These are phyloP conservation scores for Corydoras maculifer DNA, from an alignment of 2,113 vertebrate species.

Conservation along the genomic window DNA sequence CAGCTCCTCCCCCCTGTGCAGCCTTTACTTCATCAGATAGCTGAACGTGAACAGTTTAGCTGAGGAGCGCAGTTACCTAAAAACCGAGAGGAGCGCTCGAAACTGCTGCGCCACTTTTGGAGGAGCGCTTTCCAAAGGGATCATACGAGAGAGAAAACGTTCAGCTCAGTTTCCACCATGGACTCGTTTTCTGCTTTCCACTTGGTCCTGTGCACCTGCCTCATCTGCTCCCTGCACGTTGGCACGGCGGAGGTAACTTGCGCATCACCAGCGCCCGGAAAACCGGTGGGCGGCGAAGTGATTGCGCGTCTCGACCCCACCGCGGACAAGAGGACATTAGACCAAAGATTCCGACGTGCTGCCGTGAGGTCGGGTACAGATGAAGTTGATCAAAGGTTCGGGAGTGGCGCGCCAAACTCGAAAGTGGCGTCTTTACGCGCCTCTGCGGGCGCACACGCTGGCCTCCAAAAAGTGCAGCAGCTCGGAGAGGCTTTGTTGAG, in stretches of 20 bases:
- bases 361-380: too few relatives aligned
- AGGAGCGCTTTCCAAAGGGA: not conserved
- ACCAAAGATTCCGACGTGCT: too few relatives aligned
- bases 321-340: slow-evolving; percentile 3
- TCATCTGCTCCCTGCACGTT: slow-evolving; percentile 64
- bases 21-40: slow-evolving; percentile 74
- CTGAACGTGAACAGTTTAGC: slow-evolving; percentile 83
- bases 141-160: not conserved
- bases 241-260: slow-evolving; percentile 73
- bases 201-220: slow-evolving; percentile 71
- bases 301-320: slow-evolving; percentile 46
- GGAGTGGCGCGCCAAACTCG: slow-evolving; percentile 11
- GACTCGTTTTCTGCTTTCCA: slow-evolving; percentile 62
- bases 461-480: not conserved
- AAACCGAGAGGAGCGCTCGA: slow-evolving; percentile 37
- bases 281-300: slow-evolving; percentile 58
- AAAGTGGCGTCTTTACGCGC: slow-evolving; percentile 39
- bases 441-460: not conserved
- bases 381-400: not conserved
- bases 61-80: slow-evolving; percentile 71
- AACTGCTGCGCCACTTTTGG: not conserved
- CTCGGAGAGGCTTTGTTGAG: slow-evolving; percentile 41
- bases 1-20: slow-evolving; percentile 82
- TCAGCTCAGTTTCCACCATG: slow-evolving; percentile 60
- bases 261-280: slow-evolving; percentile 59